Conservation (phyloP, 1,140 invertebrate species). For the Aphelinus certus region DNA sequence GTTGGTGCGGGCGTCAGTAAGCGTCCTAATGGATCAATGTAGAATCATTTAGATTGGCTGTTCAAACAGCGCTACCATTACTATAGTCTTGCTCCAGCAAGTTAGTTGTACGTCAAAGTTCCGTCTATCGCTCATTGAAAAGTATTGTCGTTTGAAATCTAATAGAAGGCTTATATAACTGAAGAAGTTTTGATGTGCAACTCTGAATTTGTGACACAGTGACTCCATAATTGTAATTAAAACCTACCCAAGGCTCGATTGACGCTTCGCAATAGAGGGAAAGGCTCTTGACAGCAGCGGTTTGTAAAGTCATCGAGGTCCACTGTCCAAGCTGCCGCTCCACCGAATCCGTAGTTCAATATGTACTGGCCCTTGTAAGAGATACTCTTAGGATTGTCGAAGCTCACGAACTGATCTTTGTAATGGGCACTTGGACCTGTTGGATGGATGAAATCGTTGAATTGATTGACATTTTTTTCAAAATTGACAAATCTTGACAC, state of each 20-base stretch:
- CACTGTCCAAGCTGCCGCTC: conserved; percentile 88
- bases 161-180: not conserved
- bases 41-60: not conserved
- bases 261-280: conserved; percentile 78
- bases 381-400: conserved; percentile 83
- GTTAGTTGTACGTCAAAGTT: too few relatives aligned
- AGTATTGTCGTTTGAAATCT: not conserved
- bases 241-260: conserved; percentile 74
- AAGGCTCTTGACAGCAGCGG: conserved; percentile 79
- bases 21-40: conserved; percentile 57
- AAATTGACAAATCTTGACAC: too few relatives aligned
- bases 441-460: conserved; percentile 1
- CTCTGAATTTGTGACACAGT: too few relatives aligned
- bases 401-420: conserved; percentile 90
- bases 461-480: too few relatives aligned
- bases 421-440: conserved; percentile 81
- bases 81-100: too few relatives aligned
- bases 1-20: conserved; percentile 67
- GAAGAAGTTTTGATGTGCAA: too few relatives aligned
- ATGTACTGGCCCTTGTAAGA: conserved; percentile 81
- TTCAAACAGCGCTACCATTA: not conserved
- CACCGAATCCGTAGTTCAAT: conserved; percentile 75
- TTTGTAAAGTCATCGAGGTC: conserved; percentile 92
- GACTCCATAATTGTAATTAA: not conserved
- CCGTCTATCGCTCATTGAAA: too few relatives aligned